phyloP scores from a whole-genome alignment of 2,797 vertebrate species.

The Delichon dasypus region DNA sequence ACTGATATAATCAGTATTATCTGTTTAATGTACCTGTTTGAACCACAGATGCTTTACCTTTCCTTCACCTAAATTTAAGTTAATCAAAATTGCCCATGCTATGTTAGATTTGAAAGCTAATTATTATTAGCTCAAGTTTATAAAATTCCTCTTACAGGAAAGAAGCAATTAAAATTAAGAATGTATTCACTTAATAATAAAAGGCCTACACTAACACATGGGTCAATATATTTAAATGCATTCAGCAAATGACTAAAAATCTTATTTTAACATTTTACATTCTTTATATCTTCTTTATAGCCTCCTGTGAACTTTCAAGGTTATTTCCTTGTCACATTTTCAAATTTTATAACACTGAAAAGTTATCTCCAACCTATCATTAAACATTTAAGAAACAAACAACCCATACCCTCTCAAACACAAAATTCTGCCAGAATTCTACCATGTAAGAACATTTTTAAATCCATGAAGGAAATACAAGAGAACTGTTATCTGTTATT shows the following conservation, averaged over 20 bases:
- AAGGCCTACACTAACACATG: not conserved
- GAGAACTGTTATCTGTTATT: not conserved
- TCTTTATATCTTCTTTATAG: not conserved
- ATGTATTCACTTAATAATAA: constrained; percentile 28
- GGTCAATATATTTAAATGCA: constrained; percentile 28
- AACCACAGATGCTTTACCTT: not conserved
- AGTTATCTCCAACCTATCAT: not conserved
- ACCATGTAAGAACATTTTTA: not conserved
- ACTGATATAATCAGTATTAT: not conserved
- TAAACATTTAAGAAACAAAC: not conserved
- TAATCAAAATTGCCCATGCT: not conserved
- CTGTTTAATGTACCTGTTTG: not conserved
- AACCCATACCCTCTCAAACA: not conserved
- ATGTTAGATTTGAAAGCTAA: constrained; percentile 34
- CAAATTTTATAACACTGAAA: not conserved
- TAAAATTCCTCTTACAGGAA: constrained; percentile 42
- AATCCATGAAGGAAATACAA: not conserved
- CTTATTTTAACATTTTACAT: not conserved
- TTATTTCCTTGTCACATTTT: not conserved
- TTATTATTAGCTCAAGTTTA: constrained; percentile 27
- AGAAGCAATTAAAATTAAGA: constrained; percentile 46
- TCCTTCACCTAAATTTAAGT: constrained; percentile 10
- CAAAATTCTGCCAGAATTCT: not conserved
- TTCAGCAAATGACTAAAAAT: not conserved
- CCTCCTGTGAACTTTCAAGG: not conserved